Evolutionary conservation across 2,888 invertebrate species (phyloP), one percentile per base, ranked within the genome.

Genomic region (Spodoptera picta): DNA sequence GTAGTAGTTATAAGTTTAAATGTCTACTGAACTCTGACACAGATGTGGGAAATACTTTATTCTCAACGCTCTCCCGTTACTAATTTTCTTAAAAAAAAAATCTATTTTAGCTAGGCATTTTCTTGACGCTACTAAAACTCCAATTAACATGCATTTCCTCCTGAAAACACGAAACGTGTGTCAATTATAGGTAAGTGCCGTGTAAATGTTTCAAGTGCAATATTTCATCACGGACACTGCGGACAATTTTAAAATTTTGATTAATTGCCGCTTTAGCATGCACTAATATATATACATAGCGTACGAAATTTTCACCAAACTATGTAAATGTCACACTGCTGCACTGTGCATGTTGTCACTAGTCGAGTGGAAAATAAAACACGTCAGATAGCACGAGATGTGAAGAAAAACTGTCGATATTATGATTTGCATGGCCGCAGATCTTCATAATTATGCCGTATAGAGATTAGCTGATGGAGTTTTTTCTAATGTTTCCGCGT

Each of bases 361-460:
- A 43, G 53, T 69, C 53, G 66, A 65, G 72, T 77, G 72, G 54
- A 27, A 47, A 62, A 23, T 48, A 43, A 46, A 67, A 43, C 47
- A 44, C 19, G 3, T 6, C 24, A 41, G 24, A 63, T 27, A 6
- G 46, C 75, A 77, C 75, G 77, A 77, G 52, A 77, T 69, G 53
- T 10, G 41, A 43, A 54, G 58, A 67, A 77, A 67, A 73, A 64
- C 50, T 49, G 49, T 52, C 51, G 23, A 49, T 57, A 68, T 61
- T 54, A 54, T 69, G 46, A 74, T 65, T 61, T 11, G 67, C 65
- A 64, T 72, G 63, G 49, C 63, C 36, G 61, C 54, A 42, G 59
- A 77, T 76, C 66, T 60, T 72, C 61, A 66, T 68, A 68, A 64
- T 73, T 63, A 70, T 47, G 36, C 60, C 54, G 44, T n/a, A 47